Base-by-base conservation (phyloP, 1,140 invertebrate species). In the Leptinotarsa texana region DNA sequence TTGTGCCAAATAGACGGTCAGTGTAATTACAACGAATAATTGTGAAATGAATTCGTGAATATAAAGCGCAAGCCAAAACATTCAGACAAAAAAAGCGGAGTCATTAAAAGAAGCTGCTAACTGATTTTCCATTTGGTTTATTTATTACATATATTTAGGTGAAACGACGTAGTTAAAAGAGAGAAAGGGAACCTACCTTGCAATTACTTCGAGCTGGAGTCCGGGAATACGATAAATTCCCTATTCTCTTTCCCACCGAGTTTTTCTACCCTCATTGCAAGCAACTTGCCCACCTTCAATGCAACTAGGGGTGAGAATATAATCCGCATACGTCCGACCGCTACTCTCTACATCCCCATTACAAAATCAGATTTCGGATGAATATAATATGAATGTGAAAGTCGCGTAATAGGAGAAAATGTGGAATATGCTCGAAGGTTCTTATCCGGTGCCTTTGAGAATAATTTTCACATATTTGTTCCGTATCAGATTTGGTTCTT, bases 111-210 rank as follows among this genome's bases (percentile, higher is more conserved):
- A 57, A 57, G 51, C 51, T 57, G 51, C 51, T 57, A 57, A 57
- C 51, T 57, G 51, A 57, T 57, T 57, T 57, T 57, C 51, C 51
- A 57, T 57, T 57, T 57, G 51, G 51, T 57, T 57, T 57, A 57
- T 57, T 57, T 57, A 57, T 57, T 57, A 57, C 51, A 57, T 57
- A 57, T 57, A 57, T 57, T 57, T 57, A 57, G 51, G 51, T 57
- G n/a, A n/a, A 57, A 57, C 51, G 51, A 57, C 51, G 51, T 57
- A 57, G 51, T 57, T 57, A 57, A 57, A 57, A 57, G 51, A 57
- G 51, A 57, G 51, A 57, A 57, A 57, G 51, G 51, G 51, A 57
- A 57, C 13, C 51, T 57, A 57, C 51, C 51, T 57, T 57, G 51
- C 51, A 57, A 57, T 57, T 57, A 57, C 51, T 57, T n/a, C 15